Base-by-base conservation (phyloP, 2,797 vertebrate genomes). In the Discoglossus pictus region DNA sequence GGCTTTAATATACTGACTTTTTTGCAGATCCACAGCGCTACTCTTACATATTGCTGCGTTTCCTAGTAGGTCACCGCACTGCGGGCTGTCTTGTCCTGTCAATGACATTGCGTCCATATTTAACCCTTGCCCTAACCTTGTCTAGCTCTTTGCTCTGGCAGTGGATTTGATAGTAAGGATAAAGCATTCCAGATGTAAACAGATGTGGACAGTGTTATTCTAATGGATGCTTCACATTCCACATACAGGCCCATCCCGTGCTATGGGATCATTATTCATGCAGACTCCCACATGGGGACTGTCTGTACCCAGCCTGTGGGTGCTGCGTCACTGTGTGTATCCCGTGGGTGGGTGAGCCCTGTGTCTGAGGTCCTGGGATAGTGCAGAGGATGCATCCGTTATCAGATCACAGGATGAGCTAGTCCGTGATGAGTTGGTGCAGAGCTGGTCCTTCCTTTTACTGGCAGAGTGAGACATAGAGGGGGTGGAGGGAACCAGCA, bases 211-310 rank as follows among this genome's bases (percentile, higher is more conserved):
- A 10, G 17, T 52, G 55, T 68, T 68, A 43, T 52, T 35, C 10
- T 43, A 36, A 42, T 11, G 13, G 56, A 68, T 68, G 38, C 27
- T 44, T 68, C 10, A 12, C 56, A 60, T 68, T 68, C 65, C 48
- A 13, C 21, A 18, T 16, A 2, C 18, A 10, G 24, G 25, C 56
- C 65, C 63, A 18, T 52, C 47, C 51, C 39, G 56, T 61, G 65
- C 48, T 53, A 61, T 38, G 18, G 51, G 11, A 23, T 36, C 56
- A 36, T 68, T 60, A 51, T 35, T 60, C 46, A 55, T 6, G n/a
- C 20, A 52, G 2, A 44, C 17, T 16, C 27, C 56, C 31, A 60
- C 21, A 13, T 21, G 0, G 56, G 38, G 46, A 24, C 39, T 61
- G 40, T 31, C 56, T 58, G 53, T 13, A 13, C n/a, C 52, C 43